Evolutionary conservation across 2,797 vertebrate genomes (phyloP).

Genomic region (Fistularia tabacaria): DNA sequence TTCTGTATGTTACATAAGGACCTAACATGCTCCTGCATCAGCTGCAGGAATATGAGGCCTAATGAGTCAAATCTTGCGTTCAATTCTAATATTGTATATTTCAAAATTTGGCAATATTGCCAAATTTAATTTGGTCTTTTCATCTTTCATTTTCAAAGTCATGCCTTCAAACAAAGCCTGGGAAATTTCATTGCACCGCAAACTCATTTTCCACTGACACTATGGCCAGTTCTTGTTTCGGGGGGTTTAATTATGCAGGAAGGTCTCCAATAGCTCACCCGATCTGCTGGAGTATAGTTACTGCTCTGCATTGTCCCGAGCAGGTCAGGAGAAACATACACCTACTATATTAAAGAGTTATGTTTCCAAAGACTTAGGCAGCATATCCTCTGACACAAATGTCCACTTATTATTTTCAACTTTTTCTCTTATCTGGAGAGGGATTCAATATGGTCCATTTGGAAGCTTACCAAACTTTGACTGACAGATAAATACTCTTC

Average conservation of each 20-base stretch:
- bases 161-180: too few species aligned
- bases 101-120: too few species aligned
- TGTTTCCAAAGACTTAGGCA: constrained; percentile 45
- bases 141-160: too few species aligned
- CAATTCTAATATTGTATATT: too few species aligned
- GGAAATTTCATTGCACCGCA: too few species aligned
- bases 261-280: constrained; percentile 60
- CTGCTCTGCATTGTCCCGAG: constrained; percentile 53
- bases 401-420: constrained; percentile 48
- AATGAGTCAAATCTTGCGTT: too few species aligned
- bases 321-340: constrained; percentile 35
- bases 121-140: too few species aligned
- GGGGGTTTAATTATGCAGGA: constrained; percentile 68
- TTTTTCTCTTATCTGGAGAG: constrained; percentile 59
- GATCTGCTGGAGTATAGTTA: constrained; percentile 63
- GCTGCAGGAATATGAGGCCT: too few species aligned
- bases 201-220: neutral
- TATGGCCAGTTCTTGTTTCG: constrained; percentile 20
- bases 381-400: constrained; percentile 21
- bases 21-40: too few species aligned
- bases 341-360: constrained; percentile 55
- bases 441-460: constrained; percentile 51
- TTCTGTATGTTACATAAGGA: too few species aligned
- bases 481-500: constrained; percentile 62
- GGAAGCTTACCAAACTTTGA: constrained; percentile 60